Conservation (phyloP, 2,888 invertebrate genomes). For the Pogonocherus hispidulus region DNA sequence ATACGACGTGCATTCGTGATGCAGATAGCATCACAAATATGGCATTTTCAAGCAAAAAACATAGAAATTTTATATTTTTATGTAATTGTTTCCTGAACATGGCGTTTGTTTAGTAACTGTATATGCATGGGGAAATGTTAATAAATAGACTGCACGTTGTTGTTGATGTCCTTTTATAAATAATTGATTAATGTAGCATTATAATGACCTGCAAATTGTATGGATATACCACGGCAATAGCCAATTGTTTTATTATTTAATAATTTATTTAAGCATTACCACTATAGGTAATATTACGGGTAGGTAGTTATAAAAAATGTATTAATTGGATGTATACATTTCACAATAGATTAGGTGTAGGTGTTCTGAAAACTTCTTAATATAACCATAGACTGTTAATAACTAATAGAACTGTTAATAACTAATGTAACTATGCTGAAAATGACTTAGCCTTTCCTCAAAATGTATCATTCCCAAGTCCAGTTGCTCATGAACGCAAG, state of each 20-base stretch:
- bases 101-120: conserved; percentile 19
- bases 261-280: too few species aligned
- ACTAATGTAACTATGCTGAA: too few species aligned
- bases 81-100: conserved; percentile 38
- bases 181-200: neutral
- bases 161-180: neutral
- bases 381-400: too few species aligned
- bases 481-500: too few species aligned
- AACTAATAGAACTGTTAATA: too few species aligned
- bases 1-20: conserved; percentile 38
- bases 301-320: too few species aligned
- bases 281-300: too few species aligned
- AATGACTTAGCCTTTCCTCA: too few species aligned
- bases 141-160: neutral
- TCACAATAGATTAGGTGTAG: too few species aligned
- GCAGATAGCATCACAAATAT: conserved; percentile 37
- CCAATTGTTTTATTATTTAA: neutral
- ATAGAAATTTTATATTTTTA: conserved; percentile 21
- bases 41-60: conserved; percentile 25
- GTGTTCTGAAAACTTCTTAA: too few species aligned
- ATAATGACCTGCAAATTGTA: neutral
- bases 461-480: too few species aligned
- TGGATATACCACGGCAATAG: neutral
- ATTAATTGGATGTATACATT: too few species aligned
- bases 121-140: neutral